phyloP scores from a whole-genome alignment of 1,140 invertebrate genomes.

The Sitobion miscanthi region DNA sequence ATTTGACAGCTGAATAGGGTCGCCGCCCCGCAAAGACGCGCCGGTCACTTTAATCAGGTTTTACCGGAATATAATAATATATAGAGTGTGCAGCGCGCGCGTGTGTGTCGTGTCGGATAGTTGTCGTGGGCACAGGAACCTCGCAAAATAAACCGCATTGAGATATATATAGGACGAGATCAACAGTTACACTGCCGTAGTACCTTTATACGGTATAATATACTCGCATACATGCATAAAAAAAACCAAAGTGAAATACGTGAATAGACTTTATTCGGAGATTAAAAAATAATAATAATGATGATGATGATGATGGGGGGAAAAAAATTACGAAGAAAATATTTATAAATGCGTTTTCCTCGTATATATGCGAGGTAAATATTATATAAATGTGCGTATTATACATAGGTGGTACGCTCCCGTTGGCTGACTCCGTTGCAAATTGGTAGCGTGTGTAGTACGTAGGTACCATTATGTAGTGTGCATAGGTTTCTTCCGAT shows the following conservation, averaged over 20 bases:
- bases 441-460: background rate
- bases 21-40: background rate
- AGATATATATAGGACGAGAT: background rate
- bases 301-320: background rate
- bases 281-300: conserved; percentile 37
- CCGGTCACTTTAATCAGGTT: conserved; percentile 48
- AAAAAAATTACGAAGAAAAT: background rate
- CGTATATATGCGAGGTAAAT: background rate
- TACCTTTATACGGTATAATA: background rate
- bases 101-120: background rate
- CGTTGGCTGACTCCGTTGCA: background rate
- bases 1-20: conserved; percentile 50
- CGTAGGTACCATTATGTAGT: background rate
- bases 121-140: background rate
- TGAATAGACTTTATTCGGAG: conserved; percentile 36
- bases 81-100: background rate
- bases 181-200: background rate
- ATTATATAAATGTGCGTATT: background rate
- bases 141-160: conserved; percentile 30
- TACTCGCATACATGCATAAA: background rate
- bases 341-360: background rate
- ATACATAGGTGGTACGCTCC: background rate
- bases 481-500: background rate
- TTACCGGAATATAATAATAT: conserved; percentile 45
- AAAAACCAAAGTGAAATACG: background rate